Evolutionary conservation across 2,797 vertebrate species (phyloP).

Genomic region (Anguilla pacifica): DNA sequence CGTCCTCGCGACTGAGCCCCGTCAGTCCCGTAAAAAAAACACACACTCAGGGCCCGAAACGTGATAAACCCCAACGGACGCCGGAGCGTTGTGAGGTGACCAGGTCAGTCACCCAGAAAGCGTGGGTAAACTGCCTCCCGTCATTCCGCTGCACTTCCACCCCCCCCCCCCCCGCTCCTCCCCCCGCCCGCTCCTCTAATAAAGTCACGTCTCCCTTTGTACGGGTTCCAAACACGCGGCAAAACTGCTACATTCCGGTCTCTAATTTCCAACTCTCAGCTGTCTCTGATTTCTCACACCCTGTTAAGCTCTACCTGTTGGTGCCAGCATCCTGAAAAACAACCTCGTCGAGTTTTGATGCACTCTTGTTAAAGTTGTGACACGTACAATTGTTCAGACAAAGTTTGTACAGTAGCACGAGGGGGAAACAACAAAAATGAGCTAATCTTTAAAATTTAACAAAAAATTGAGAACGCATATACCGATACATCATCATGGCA

Average conservation of each 20-base stretch:
- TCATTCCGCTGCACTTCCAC: background rate
- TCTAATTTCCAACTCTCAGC: background rate
- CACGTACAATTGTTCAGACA: background rate
- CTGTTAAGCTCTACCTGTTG: background rate
- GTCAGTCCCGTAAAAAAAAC: conserved; percentile 69
- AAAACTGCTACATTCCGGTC: background rate
- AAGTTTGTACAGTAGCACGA: background rate
- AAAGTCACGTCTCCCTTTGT: background rate
- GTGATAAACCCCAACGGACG: conserved; percentile 71
- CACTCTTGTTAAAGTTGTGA: background rate
- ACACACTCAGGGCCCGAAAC: conserved; percentile 60
- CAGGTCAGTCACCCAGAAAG: background rate
- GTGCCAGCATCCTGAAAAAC: background rate
- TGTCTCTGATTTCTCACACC: background rate
- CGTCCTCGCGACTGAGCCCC: conserved; percentile 74
- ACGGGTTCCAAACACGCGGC: background rate
- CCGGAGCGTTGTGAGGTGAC: conserved; percentile 59
- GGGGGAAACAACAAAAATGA: background rate
- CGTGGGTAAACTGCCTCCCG: background rate
- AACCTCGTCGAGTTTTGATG: background rate
- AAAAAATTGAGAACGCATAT: background rate
- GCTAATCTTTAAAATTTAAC: background rate
- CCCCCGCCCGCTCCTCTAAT: background rate
- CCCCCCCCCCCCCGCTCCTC: background rate
- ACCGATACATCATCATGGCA: background rate